Conservation (phyloP, 1,140 invertebrate genomes). For the Hylyphantes graminicola region DNA sequence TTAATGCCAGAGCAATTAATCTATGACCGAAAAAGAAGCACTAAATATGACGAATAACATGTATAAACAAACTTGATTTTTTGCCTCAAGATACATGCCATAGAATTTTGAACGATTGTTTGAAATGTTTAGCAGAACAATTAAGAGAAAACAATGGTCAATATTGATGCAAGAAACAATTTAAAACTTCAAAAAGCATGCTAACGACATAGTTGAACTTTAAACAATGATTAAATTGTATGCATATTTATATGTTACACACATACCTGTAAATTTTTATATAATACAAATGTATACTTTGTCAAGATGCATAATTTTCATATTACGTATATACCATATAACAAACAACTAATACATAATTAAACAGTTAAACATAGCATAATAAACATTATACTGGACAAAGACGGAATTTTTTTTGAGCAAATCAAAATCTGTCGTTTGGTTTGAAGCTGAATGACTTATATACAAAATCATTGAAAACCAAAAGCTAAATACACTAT, state of each 20-base stretch:
- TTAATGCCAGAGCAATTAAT: constrained; percentile 60
- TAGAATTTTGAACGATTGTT: constrained; percentile 40
- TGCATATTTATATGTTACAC: constrained; percentile 32
- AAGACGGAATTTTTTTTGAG: constrained; percentile 42
- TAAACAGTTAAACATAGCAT: constrained; percentile 9
- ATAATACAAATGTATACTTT: constrained; percentile 8
- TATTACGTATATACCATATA: constrained; percentile 36
- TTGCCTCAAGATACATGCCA: constrained; percentile 57
- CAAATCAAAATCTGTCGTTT: constrained; percentile 53
- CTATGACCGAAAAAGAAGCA: constrained; percentile 57
- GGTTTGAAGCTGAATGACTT: constrained; percentile 35
- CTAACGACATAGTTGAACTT: no score
- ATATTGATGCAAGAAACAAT: constrained; percentile 34
- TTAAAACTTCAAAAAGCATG: no score
- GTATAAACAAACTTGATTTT: constrained; percentile 58
- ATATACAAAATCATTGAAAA: constrained; percentile 31
- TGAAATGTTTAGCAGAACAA: not conserved
- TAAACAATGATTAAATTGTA: not conserved
- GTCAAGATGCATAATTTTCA: no score
- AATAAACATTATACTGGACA: not conserved
- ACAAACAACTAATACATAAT: constrained; percentile 4
- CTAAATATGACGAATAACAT: constrained; percentile 39
- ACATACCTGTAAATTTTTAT: not conserved
- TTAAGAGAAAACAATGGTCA: not conserved
- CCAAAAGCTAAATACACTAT: not conserved